Conservation (phyloP, 2,888 invertebrate genomes). For the Lydus trimaculatus region DNA sequence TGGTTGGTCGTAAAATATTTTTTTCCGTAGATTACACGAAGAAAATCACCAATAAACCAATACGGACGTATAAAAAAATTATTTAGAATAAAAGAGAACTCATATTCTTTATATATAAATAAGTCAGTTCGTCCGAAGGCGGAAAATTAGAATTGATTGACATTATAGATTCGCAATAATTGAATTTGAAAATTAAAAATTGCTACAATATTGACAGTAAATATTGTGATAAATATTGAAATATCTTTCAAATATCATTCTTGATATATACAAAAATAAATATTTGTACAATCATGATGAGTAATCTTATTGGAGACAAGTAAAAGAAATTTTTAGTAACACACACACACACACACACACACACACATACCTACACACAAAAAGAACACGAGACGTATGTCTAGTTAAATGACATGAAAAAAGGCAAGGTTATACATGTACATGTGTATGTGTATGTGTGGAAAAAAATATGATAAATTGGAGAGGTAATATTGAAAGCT, state of each 20-base stretch:
- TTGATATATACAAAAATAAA: neutral
- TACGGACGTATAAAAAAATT: neutral
- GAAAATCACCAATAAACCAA: constrained; percentile 3
- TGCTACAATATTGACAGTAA: neutral
- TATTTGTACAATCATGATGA: neutral
- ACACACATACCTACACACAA: no score
- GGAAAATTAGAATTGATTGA: neutral
- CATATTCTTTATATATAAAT: no score
- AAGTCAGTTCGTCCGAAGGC: no score
- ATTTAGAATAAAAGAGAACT: neutral
- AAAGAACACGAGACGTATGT: constrained; percentile 1
- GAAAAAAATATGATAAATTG: constrained; percentile 3
- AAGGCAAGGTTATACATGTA: neutral
- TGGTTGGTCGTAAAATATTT: neutral
- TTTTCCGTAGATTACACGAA: neutral
- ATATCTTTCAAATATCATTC: neutral
- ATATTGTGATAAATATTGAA: neutral
- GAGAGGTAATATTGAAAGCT: neutral
- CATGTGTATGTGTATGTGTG: neutral
- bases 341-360: no score
- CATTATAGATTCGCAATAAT: neutral
- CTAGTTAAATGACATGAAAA: neutral
- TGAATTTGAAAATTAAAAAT: neutral
- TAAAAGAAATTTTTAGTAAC: neutral
- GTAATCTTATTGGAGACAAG: neutral